Evolutionary conservation across 2,113 vertebrate species (phyloP).

Genomic region (Philantomba maxwellii): DNA sequence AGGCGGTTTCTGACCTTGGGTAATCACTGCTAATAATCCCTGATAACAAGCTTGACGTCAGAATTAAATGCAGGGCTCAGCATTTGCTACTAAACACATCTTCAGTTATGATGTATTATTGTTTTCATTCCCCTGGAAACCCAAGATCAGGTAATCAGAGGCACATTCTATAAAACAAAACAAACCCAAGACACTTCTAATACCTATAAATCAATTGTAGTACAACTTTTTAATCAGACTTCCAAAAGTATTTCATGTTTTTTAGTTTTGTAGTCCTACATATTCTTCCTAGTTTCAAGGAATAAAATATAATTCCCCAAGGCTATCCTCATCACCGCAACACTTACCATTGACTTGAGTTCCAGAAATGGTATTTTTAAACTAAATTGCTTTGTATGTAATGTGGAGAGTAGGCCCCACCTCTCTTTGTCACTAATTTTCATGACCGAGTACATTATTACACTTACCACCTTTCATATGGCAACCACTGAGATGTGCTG

Average conservation of each 20-base stretch:
- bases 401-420: not conserved
- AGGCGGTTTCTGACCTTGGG: not conserved
- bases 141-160: not conserved
- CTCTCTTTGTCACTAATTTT: conserved; percentile 32
- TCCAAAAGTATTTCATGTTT: not conserved
- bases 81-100: conserved; percentile 2
- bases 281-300: not conserved
- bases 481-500: not conserved
- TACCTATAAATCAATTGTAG: not conserved
- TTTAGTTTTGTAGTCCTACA: not conserved
- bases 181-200: not conserved
- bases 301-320: not conserved
- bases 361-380: not conserved
- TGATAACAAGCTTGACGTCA: conserved; percentile 16
- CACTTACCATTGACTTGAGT: not conserved
- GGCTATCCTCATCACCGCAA: not conserved
- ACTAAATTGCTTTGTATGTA: not conserved
- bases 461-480: conserved; percentile 24
- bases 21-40: conserved; percentile 48
- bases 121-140: conserved; percentile 43
- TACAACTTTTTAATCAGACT: not conserved
- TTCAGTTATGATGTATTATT: not conserved
- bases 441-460: conserved; percentile 2
- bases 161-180: not conserved
- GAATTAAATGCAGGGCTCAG: not conserved